phyloP scores from a whole-genome alignment of 2,888 invertebrate genomes.

The Microchrysa polita region DNA sequence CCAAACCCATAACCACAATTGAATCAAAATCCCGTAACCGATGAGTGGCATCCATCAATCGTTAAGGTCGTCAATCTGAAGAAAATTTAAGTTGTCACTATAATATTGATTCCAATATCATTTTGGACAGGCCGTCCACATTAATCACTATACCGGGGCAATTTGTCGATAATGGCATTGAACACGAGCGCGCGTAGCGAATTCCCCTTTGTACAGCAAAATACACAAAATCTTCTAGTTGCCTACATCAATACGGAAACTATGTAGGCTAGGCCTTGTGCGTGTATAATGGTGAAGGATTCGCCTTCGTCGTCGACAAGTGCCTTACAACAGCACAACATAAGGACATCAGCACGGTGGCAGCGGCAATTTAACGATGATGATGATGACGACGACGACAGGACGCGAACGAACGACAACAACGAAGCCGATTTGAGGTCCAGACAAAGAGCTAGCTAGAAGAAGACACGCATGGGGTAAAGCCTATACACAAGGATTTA shows the following conservation, averaged over 20 bases:
- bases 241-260: not conserved
- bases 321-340: slow-evolving; percentile 1
- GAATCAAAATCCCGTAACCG: not conserved
- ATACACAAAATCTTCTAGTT: not conserved
- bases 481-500: not conserved
- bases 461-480: not conserved
- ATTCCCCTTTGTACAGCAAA: not conserved
- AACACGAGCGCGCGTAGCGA: too few relatives aligned
- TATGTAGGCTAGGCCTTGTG: not conserved
- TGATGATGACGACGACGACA: not conserved
- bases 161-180: slow-evolving; percentile 29
- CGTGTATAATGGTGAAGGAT: not conserved
- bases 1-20: not conserved
- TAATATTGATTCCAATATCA: slow-evolving; percentile 25
- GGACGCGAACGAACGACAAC: too few relatives aligned
- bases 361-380: not conserved
- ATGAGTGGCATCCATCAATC: slow-evolving; percentile 4
- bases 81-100: slow-evolving; percentile 32
- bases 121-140: slow-evolving; percentile 22
- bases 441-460: too few relatives aligned
- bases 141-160: slow-evolving; percentile 25
- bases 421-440: too few relatives aligned
- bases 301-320: too few relatives aligned
- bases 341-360: slow-evolving; percentile 1
- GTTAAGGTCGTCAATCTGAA: not conserved